Evolutionary conservation across 2,113 vertebrate genomes (phyloP).

Genomic region (Mirza zaza): DNA sequence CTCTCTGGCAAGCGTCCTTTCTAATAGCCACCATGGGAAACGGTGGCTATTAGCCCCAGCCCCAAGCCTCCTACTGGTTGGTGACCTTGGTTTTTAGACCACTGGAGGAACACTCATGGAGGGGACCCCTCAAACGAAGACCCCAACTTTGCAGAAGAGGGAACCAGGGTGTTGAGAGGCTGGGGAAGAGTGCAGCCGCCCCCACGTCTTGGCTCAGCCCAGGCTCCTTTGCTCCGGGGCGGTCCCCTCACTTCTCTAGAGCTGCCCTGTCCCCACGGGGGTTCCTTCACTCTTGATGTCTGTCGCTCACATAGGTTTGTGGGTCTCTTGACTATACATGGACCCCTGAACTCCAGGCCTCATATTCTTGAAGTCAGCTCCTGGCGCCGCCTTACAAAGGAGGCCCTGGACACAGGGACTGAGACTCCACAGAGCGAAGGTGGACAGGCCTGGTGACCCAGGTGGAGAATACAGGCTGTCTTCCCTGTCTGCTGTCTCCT

Average conservation of each 20-base stretch:
- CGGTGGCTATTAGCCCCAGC: neutral
- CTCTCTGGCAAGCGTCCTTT: neutral
- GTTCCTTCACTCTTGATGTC: neutral
- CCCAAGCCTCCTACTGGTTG: neutral
- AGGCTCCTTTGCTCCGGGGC: too few species aligned
- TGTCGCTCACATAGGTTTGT: neutral
- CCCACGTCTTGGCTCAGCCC: too few species aligned
- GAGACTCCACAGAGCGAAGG: rapidly evolving
- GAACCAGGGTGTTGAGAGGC: neutral
- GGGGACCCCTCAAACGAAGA: neutral
- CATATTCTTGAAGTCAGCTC: neutral
- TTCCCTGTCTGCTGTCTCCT: neutral
- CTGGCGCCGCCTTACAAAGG: neutral
- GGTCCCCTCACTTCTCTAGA: neutral
- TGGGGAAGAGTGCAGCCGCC: too few species aligned
- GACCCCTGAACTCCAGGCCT: neutral
- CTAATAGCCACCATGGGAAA: neutral
- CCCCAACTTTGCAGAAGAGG: neutral
- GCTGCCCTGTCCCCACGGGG: rapidly evolving
- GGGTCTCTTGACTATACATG: neutral
- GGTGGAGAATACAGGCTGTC: neutral
- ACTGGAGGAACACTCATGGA: neutral
- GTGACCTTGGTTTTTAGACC: neutral
- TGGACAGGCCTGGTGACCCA: too few species aligned
- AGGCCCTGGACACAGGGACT: too few species aligned